A percentile compares a stretch with the other conserved stretches of the same genome.
These are phyloP conservation scores for Malthinus seriepunctatus DNA, from an alignment of 2,888 invertebrate genomes.

Conservation along the genomic window DNA sequence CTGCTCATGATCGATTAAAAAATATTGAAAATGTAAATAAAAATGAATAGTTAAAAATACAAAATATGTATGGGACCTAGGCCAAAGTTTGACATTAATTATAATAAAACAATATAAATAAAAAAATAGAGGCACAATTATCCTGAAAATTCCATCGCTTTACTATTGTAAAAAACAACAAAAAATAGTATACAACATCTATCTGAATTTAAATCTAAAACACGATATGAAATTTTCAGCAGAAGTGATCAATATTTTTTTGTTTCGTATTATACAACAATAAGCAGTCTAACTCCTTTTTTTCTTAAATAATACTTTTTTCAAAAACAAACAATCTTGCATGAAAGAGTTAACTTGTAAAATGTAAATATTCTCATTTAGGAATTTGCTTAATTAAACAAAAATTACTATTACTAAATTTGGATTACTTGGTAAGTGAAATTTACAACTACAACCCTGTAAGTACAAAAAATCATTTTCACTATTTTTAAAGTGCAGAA, in stretches of 20 bases:
- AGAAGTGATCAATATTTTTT: constrained; percentile 26
- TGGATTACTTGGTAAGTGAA: too few relatives aligned
- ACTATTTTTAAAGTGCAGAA: too few relatives aligned
- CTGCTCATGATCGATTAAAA: constrained; percentile 2
- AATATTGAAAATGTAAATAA: constrained; percentile 7
- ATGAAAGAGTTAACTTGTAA: too few relatives aligned
- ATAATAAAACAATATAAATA: constrained; percentile 33
- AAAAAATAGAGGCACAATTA: constrained; percentile 37
- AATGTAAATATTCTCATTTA: too few relatives aligned
- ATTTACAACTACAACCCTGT: too few relatives aligned
- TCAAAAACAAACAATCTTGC: background rate
- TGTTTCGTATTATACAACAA: constrained; percentile 30
- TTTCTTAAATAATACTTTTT: constrained; percentile 10
- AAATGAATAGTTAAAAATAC: constrained; percentile 4
- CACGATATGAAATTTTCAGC: constrained; percentile 36
- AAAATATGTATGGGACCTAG: constrained; percentile 27
- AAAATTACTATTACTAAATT: too few relatives aligned
- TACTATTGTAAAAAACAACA: constrained; percentile 5
- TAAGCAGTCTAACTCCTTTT: constrained; percentile 42
- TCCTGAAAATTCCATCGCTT: constrained; percentile 35
- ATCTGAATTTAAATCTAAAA: constrained; percentile 1
- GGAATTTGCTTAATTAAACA: too few relatives aligned
- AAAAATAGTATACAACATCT: constrained; percentile 1
- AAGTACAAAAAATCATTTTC: too few relatives aligned
- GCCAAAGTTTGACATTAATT: constrained; percentile 31